Evolutionary conservation across 2,113 vertebrate species (phyloP).

Genomic region (Macrotus californicus): DNA sequence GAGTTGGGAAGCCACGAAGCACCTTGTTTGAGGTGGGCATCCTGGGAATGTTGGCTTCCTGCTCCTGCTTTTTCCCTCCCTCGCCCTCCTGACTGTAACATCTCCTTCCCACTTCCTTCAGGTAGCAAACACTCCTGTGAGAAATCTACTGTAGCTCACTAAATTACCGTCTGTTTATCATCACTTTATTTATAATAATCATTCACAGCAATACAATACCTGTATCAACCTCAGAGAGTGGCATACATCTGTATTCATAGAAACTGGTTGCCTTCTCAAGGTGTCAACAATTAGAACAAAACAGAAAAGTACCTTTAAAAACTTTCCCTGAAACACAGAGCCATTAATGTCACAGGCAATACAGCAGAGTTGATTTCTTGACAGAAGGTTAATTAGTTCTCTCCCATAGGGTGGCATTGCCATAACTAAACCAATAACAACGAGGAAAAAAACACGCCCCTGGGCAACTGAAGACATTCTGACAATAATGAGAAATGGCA

Average conservation of each 20-base stretch:
- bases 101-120: background rate
- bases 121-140: background rate
- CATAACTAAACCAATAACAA: slow-evolving; percentile 70
- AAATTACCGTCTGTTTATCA: background rate
- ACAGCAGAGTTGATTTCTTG: slow-evolving; percentile 48
- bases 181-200: background rate
- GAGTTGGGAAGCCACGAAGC: background rate
- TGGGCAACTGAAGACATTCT: slow-evolving; percentile 54
- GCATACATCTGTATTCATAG: background rate
- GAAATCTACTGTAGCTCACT: background rate
- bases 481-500: slow-evolving; percentile 61
- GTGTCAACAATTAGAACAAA: slow-evolving; percentile 15
- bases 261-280: slow-evolving; percentile 16
- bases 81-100: background rate
- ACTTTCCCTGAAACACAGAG: slow-evolving; percentile 18
- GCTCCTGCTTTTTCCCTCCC: too few species aligned
- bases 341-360: slow-evolving; percentile 51
- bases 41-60: background rate
- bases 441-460: slow-evolving; percentile 19
- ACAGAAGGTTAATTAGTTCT: slow-evolving; percentile 71
- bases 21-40: background rate
- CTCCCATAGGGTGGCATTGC: slow-evolving; percentile 57
- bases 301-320: slow-evolving; percentile 49
- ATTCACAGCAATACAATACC: background rate
- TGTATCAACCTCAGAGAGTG: background rate